Evolutionary conservation across 1,140 invertebrate species (phyloP), one percentile per base, ranked within the genome.

Genomic region (Microplitis demolitor): DNA sequence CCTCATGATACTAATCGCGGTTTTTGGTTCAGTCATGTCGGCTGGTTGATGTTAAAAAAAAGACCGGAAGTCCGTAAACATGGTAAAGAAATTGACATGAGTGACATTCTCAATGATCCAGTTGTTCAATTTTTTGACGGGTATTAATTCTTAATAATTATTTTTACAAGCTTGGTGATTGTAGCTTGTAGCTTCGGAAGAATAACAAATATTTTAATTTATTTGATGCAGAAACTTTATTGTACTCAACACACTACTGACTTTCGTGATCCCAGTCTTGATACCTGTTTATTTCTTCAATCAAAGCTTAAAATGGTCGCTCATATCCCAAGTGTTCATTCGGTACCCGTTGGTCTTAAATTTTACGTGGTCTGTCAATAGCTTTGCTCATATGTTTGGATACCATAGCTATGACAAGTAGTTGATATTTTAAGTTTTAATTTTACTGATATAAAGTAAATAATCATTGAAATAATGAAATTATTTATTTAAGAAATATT

Each of bases 1-100:
- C 96, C 96, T 0, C 95, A 97, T 80, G 94, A 97, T 80, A 92
- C 92, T 4, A 91, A 91, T 53, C 88, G 95, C n/a, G 96, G 96
- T 0, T 96, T 97, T 85, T 97, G 97, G 87, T 98, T 97, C 85
- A 88, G 95, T 0, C 96, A 97, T 79, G 91, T 97, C 37, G 96
- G 96, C 1, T 98, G 96, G 96, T 87, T 97, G 76, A 90, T 95
- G 91, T 89, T 91, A 87, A 89, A 90, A 64, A 97, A 97, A 84
- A 95, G 96, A 84, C 94, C 94, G 0, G 91, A 95, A 69, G 94
- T 97, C 0, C 88, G 91, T 24, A 86, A 83, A 16, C 92, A 92
- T 77, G 95, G 96, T 4, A 88, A 87, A n/a, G 87, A 89, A 70
- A 87, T 97, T 9, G 94, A 97, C 82, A 90, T 97, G 85, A 90